A percentile compares a stretch with the other conserved stretches of the same genome.
phyloP scores from a whole-genome alignment of 2,797 vertebrate genomes.

The Sus cebifrons region DNA sequence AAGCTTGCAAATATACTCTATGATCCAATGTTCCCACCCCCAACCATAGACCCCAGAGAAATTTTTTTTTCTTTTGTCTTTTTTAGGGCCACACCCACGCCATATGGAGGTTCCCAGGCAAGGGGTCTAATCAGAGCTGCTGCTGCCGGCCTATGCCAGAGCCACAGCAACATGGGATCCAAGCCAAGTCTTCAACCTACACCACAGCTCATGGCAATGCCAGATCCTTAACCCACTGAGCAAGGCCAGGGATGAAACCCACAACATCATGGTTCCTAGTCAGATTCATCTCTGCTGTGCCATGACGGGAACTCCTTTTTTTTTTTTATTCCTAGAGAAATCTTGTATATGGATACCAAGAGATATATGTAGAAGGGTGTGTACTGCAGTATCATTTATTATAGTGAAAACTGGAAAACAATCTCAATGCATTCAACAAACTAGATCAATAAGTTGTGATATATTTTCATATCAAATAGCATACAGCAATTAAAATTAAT shows the following conservation, averaged over 20 bases:
- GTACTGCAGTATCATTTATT: not conserved
- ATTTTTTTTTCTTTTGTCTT: not conserved
- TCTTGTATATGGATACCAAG: not conserved
- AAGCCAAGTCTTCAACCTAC: no score
- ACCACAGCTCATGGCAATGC: no score
- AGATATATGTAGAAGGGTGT: not conserved
- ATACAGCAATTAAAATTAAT: constrained; percentile 51
- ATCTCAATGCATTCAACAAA: not conserved
- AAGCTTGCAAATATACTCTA: not conserved
- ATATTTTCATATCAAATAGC: constrained; percentile 63
- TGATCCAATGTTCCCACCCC: not conserved
- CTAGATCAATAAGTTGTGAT: not conserved
- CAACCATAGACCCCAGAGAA: constrained; percentile 29
- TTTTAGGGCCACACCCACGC: no score
- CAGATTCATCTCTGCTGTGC: no score
- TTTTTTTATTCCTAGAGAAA: constrained; percentile 33
- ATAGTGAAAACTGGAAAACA: constrained; percentile 43
- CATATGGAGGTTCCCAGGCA: no score
- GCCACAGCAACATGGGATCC: no score
- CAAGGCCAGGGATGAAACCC: no score
- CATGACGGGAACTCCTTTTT: no score
- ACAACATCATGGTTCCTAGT: no score
- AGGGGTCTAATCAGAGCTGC: no score
- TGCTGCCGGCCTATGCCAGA: no score
- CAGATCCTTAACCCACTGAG: no score